phyloP scores from a whole-genome alignment of 2,797 vertebrate genomes.

The Scyliorhinus canicula region DNA sequence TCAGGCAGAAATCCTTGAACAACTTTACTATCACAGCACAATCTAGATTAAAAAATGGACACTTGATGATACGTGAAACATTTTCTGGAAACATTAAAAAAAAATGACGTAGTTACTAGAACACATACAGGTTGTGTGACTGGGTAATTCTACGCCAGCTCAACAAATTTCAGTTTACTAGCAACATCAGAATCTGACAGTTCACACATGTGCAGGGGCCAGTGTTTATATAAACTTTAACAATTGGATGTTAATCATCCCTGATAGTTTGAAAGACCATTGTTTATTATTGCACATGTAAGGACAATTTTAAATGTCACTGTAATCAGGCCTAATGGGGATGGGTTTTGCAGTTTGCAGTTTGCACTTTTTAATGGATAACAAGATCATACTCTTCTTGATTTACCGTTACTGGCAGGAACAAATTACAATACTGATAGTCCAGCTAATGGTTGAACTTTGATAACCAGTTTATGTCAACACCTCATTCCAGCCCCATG shows the following conservation, averaged over 20 bases:
- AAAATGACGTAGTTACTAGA: not conserved
- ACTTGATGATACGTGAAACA: not conserved
- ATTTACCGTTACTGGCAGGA: not conserved
- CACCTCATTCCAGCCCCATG: not conserved
- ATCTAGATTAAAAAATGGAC: not conserved
- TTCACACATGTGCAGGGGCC: not conserved
- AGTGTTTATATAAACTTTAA: not conserved
- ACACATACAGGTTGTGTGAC: not conserved
- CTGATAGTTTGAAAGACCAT: not conserved
- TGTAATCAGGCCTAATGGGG: not conserved
- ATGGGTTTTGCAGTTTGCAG: not conserved
- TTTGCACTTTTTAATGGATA: not conserved
- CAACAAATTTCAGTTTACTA: not conserved
- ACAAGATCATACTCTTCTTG: not conserved
- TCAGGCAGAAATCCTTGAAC: not conserved
- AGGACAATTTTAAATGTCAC: not conserved
- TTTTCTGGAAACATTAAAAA: not conserved
- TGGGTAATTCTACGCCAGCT: not conserved
- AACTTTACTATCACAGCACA: not conserved
- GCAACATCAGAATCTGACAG: not conserved
- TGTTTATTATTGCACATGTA: not conserved
- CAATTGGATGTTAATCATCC: not conserved
- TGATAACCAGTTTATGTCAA: not conserved
- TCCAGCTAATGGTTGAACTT: not conserved
- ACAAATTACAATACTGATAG: not conserved